Evolutionary conservation across 2,113 vertebrate species (phyloP), one percentile per base, ranked within the genome.

Genomic region (Vireo altiloquus): DNA sequence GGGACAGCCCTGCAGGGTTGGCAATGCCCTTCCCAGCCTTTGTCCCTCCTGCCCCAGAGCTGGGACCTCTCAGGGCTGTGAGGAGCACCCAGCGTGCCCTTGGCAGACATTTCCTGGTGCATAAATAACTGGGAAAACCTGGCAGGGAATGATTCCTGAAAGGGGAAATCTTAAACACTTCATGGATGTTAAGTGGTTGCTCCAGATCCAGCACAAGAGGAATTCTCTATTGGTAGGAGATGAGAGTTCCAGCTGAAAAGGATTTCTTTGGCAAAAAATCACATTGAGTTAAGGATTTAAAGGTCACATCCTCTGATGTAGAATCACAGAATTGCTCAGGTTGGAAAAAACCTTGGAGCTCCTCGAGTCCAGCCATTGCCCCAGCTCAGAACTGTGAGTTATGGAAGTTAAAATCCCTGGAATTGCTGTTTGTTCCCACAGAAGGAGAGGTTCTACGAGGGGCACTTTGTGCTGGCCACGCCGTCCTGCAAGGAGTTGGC

Each of bases 371-470:
- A 53, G 12, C 13, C 69, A 60, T 0, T 39, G 28, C 5, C 63
- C 52, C 39, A 60, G 46, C 79, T 47, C 24, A 40, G 47, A 46
- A 6, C 9, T 17, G 37, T 3, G 61, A 53, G 24, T 3, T 3
- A 2, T 2, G 21, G 70, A 3, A 31, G 74, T 35, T 35, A 1
- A 24, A 52, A 75, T 4, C 39, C 6, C 59, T 5, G 31, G 19
- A 21, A 10, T 65, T 70, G 52, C 24, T 17, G 0, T 64, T 56
- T 74, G 54, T 9, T 11, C 93, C 74, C 97, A 74, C 98, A 99
- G 99, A 99, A 99, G 95, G 99, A 99, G 95, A 97, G 99, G 66
- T 99, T 99, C 97, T 99, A 99, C 2, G 98, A 98, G 81, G 99
- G 98, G 2, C 98, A 98, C 68, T 99, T 98, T 44, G 97, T 98